Percentiles rank a stretch among this genome's conserved stretches.
phyloP scores from a whole-genome alignment of 2,113 vertebrate species.

The Lagopus leucura region DNA sequence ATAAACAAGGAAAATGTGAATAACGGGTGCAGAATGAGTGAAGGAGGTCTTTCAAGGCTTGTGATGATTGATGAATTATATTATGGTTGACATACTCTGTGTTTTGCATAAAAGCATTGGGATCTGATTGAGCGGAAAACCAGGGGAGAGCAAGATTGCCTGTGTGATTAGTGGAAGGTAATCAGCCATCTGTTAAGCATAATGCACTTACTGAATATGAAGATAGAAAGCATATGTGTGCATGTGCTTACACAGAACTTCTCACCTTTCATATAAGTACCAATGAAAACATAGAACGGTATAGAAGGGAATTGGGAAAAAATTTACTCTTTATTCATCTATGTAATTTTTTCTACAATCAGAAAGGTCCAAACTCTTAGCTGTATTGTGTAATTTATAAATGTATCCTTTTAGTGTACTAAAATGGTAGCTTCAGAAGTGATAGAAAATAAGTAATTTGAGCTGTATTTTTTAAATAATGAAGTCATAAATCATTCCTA shows the following conservation, averaged over 20 bases:
- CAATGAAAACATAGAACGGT: not conserved
- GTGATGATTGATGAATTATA: constrained; percentile 26
- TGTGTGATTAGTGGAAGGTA: constrained; percentile 52
- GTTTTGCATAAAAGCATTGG: not conserved
- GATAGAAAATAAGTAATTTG: not conserved
- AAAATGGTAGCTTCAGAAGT: not conserved
- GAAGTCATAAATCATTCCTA: not conserved
- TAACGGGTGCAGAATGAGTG: not conserved
- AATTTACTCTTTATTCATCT: not conserved
- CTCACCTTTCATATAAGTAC: constrained; percentile 11
- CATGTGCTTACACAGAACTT: not conserved
- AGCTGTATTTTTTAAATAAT: not conserved
- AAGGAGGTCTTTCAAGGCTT: not conserved
- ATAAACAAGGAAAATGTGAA: not conserved
- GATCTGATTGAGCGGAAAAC: constrained; percentile 39
- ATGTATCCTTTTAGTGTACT: not conserved
- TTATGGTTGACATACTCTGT: not conserved
- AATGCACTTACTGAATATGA: constrained; percentile 8
- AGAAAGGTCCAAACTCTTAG: not conserved
- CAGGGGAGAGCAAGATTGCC: not conserved
- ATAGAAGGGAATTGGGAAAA: not conserved
- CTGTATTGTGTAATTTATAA: not conserved
- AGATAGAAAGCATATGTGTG: constrained; percentile 31
- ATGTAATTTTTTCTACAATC: not conserved
- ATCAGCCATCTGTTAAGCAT: constrained; percentile 50